Base-by-base conservation (phyloP, 2,888 invertebrate species). In the Nomada ferruginata region DNA sequence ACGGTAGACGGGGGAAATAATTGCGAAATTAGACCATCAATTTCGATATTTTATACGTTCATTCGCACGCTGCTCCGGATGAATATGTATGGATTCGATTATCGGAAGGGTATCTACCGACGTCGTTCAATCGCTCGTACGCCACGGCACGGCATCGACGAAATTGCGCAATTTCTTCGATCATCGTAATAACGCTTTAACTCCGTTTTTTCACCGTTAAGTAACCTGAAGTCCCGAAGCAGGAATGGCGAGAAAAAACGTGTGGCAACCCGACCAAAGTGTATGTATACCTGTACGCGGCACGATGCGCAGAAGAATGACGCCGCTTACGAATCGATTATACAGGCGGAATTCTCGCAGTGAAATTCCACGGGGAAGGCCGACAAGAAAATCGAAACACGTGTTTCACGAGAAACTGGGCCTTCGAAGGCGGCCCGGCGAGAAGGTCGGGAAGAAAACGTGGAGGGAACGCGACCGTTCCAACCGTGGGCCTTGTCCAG, bases 381-480 rank as follows among this genome's bases (percentile, higher is more conserved):
- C 11, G 44, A 10, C 59, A 65, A 60, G 65, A 44, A 68, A 66
- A 69, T 26, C 13, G 11, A 23, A 13, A 57, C 11, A 23, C 9
- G 23, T 23, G 75, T 59, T 73, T 42, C 47, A 9, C n/a, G 52
- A 11, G 66, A 69, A 80, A 74, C 29, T 50, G 63, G 59, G 26
- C 73, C 68, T 42, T 10, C 20, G 20, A 36, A 36, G 20, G 2
- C 47, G 15, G 15, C 18, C 18, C 9, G 42, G 26, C 47, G 44
- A 9, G 69, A 20, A 59, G 15, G 53, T 53, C 15, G 50, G 59
- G 53, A 84, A 57, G 72, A 59, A 69, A 79, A 79, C 66, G 73
- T 44, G 42, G 13, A 23, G 71, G 64, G 77, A 76, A 79, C 74
- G 85, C 69, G 78, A 80, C 72, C 85, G 83, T 80, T 73, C 50